Evolutionary conservation across 2,113 vertebrate species (phyloP), one percentile per base, ranked within the genome.

Genomic region (Corythaeola cristata): DNA sequence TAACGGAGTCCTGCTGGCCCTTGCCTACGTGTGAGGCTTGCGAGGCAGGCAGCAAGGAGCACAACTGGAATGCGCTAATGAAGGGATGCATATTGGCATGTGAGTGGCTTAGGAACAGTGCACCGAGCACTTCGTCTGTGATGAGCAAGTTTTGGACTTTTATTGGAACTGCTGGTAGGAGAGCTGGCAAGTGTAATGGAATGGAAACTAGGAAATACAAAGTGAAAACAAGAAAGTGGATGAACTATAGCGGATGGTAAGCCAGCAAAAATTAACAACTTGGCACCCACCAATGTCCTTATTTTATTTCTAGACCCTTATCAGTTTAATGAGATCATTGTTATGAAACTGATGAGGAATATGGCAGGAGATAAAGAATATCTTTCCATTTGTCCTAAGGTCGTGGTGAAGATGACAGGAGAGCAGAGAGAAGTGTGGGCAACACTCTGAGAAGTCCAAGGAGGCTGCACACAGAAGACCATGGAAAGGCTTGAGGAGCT

Each of bases 1-100:
- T 64, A 75, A 63, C 33, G 56, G 56, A 32, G 20, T 44, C 26
- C 24, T 2, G 1, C 22, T 5, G 12, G 17, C 53, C 56, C 15
- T 56, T 9, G 19, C 66, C 41, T 55, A 24, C 0, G 2, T 30
- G 47, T 41, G 56, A 45, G 39, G 20, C 26, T 85, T 3, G 9
- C 44, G n/a, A 39, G 53, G 23, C 32, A 47, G 63, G 58, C 47
- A 68, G 67, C 22, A 39, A 47, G 20, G 22, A 78, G 41, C 27
- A 52, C 10, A 22, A 17, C 15, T 14, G 60, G 33, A 62, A 33
- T 14, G 12, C 0, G 0, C 9, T 66, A 33, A 45, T 84, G 35
- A 74, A 52, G 52, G 18, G 59, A 39, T 26, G 64, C 39, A 11
- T 47, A 39, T 69, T 3, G 4, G 37, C 49, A 69, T 1, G 0